A percentile compares a stretch with the other conserved stretches of the same genome.
These are phyloP conservation scores for Verasper variegatus DNA, from an alignment of 2,113 vertebrate species.

Conservation along the genomic window DNA sequence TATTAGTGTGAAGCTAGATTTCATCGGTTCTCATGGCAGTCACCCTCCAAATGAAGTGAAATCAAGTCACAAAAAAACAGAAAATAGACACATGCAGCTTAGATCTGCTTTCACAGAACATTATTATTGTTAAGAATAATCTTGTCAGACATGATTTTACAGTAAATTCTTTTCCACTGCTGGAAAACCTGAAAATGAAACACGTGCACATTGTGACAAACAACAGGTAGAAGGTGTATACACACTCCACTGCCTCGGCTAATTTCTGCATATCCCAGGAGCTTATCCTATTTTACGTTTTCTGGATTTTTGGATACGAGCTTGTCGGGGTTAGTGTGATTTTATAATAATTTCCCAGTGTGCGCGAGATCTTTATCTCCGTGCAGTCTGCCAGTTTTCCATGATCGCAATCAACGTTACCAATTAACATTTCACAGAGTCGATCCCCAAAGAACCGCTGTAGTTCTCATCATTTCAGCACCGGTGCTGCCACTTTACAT, in stretches of 20 bases:
- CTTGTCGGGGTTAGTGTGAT: slow-evolving; percentile 15
- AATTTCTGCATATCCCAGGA: slow-evolving; percentile 23
- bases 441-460: slow-evolving; percentile 25
- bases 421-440: slow-evolving; percentile 40
- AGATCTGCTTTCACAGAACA: background rate
- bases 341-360: slow-evolving; percentile 12
- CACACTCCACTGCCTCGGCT: slow-evolving; percentile 1
- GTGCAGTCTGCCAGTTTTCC: slow-evolving; percentile 31
- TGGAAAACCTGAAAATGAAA: slow-evolving; percentile 28
- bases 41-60: no score
- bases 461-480: slow-evolving; percentile 34
- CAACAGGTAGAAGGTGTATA: slow-evolving; percentile 18
- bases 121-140: background rate
- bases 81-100: background rate
- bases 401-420: slow-evolving; percentile 33
- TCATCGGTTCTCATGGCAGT: no score
- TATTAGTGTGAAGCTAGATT: background rate
- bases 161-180: background rate
- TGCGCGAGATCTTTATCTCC: slow-evolving; percentile 27
- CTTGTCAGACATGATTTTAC: background rate
- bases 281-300: slow-evolving; percentile 11
- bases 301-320: slow-evolving; percentile 20
- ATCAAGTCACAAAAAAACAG: background rate
- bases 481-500: slow-evolving; percentile 48
- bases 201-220: slow-evolving; percentile 22